A percentile compares a stretch with the other conserved stretches of the same genome.
phyloP scores from a whole-genome alignment of 2,797 vertebrate species.

The Pseudomugil tenellus region DNA sequence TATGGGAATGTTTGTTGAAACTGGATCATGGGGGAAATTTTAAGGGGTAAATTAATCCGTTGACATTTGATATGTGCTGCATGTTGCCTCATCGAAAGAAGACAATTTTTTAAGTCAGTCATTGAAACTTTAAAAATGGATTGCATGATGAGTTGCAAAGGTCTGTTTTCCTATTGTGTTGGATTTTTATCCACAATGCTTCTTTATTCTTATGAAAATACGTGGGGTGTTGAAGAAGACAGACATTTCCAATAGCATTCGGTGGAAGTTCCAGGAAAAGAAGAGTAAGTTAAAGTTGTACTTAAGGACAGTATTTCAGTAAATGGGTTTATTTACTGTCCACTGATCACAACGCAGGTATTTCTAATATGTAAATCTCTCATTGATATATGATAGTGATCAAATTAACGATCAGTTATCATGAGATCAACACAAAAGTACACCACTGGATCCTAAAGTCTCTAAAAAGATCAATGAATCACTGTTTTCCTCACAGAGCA shows the following conservation, averaged over 20 bases:
- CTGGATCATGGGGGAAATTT: not conserved
- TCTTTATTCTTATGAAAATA: not conserved
- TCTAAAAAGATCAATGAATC: not conserved
- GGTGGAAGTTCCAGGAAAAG: not conserved
- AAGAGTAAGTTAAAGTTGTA: not conserved
- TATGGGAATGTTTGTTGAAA: not conserved
- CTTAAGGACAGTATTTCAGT: not conserved
- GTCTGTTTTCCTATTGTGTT: not conserved
- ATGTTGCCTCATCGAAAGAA: no score
- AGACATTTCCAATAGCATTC: no score
- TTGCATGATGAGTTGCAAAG: not conserved
- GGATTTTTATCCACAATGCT: not conserved
- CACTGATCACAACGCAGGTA: not conserved
- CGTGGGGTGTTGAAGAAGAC: no score
- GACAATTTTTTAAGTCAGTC: not conserved
- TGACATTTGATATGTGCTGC: not conserved
- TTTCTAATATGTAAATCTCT: no score
- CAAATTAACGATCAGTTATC: not conserved
- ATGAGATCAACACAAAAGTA: not conserved
- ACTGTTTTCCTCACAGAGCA: not conserved
- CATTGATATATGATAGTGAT: not conserved
- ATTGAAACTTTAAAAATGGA: not conserved
- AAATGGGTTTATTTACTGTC: not conserved
- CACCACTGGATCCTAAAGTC: not conserved
- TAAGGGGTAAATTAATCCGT: not conserved